Conservation (phyloP, 2,113 vertebrate species). For the Dicrurus megarhynchus region DNA sequence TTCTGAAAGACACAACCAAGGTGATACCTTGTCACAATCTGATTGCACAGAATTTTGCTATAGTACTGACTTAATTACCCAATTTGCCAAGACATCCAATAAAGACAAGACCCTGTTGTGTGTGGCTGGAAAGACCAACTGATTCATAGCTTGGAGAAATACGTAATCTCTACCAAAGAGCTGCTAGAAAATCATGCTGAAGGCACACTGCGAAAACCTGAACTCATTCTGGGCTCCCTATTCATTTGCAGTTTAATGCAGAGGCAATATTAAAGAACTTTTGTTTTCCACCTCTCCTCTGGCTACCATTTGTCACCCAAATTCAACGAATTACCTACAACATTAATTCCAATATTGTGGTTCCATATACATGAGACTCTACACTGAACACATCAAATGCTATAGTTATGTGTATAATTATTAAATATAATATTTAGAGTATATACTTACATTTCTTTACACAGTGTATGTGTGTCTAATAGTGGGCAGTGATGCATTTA, state of each 20-base stretch:
- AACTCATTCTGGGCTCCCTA: neutral
- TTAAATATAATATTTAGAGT: neutral
- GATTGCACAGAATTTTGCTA: neutral
- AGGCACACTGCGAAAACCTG: neutral
- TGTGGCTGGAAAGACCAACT: neutral
- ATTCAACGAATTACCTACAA: neutral
- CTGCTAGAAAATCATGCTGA: neutral
- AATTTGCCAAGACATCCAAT: neutral
- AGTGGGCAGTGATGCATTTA: neutral
- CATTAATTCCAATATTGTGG: neutral
- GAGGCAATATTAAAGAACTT: neutral
- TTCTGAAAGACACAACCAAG: constrained; percentile 73
- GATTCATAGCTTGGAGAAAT: neutral
- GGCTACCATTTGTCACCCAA: neutral
- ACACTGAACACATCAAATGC: neutral
- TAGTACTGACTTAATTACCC: neutral
- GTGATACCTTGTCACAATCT: neutral
- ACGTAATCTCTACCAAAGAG: neutral
- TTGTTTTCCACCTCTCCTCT: neutral
- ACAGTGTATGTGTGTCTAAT: neutral
- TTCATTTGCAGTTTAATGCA: neutral
- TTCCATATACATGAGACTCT: neutral
- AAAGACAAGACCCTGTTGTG: neutral
- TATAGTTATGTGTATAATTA: neutral
- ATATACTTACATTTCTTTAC: neutral